Base-by-base conservation (phyloP, 2,797 vertebrate species). In the Scolopax rusticola region DNA sequence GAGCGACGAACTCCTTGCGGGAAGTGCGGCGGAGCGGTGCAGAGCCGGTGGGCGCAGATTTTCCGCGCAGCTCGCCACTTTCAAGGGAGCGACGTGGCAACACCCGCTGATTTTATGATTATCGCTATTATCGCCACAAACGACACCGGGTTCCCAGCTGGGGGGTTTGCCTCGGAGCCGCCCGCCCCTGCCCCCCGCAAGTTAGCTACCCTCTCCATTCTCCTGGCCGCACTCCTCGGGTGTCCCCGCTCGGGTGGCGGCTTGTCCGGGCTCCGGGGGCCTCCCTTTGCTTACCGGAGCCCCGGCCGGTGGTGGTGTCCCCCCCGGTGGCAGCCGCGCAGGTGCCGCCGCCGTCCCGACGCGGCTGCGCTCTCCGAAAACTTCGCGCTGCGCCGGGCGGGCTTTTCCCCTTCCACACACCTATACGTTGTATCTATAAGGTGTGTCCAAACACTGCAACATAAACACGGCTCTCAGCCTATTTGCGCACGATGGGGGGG, bases 1-100 rank as follows among this genome's bases (percentile, higher is more conserved):
- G 98, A 97, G 98, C 97, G 98, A 97, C 98, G 97, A 87, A 97
- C 98, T 97, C 97, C 97, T 97, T 97, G 98, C 96, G 97, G 97
- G 97, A 97, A 97, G 67, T 27, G 38, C 76, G 32, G 54, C 33
- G 63, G 76, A 50, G 74, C 68, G 87, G 41, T 45, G 43, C 43
- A 14, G 40, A 61, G 71, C 54, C 12, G 60, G 67, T 38, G 32
- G 68, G 17, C 47, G 92, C 68, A 79, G 63, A 10, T 54, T 30
- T n/a, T 53, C n/a, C 56, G 48, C 65, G 56, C 48, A 54, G 19
- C 40, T 11, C 45, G 27, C 23, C n/a, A 38, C 47, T 27, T 41
- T 45, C 23, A 33, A 5, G 13, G 28, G 32, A 50, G 61, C 25
- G 36, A 36, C 45, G 61, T 4, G 54, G 32, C 38, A 4, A 8